Base-by-base conservation (phyloP, 2,113 vertebrate species). In the Tetrax tetrax region DNA sequence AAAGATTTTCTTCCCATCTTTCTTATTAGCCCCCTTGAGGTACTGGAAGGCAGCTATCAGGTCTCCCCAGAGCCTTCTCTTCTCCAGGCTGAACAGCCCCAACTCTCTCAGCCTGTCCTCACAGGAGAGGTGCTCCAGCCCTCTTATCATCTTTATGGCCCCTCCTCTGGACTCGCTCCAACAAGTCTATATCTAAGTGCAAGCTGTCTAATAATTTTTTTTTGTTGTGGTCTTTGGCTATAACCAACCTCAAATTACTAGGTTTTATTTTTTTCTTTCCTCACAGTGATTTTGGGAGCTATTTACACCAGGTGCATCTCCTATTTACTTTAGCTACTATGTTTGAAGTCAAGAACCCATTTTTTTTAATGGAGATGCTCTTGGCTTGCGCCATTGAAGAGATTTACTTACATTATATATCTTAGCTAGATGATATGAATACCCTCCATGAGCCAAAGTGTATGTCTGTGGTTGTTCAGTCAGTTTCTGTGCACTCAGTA, bases 371-470 rank as follows among this genome's bases (percentile, higher is more conserved):
- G 50, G 24, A 80, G 19, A 14, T 63, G 28, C 3, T 85, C 60
- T 41, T 85, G 35, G 7, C 14, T 79, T 71, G 29, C 17, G 45
- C 37, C 19, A 3, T 48, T 29, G 24, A 70, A 53, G 29, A 79
- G n/a, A 14, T 63, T 61, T 75, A 7, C 14, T 56, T 76, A 10
- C 0, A 1, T 78, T 74, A 2, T 10, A 1, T 33, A 4, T n/a
- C 13, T 80, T 60, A 57, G 5, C 35, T 83, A 71, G 69, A 37
- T 11, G 33, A 27, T 60, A 57, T 31, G 23, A 53, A 31, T 38
- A 37, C 6, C 6, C 11, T n/a, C 35, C 16, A 5, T 35, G 84
- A 79, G 21, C 47, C 54, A 65, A 88, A 76, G 12, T 64, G 6
- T 37, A 2, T 24, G 17, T 71, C 56, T 57, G 0, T 64, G 48